Percentiles rank a stretch among this genome's conserved stretches.
These are phyloP conservation scores for Anticlea derivata DNA, from an alignment of 2,888 invertebrate genomes.

Conservation along the genomic window DNA sequence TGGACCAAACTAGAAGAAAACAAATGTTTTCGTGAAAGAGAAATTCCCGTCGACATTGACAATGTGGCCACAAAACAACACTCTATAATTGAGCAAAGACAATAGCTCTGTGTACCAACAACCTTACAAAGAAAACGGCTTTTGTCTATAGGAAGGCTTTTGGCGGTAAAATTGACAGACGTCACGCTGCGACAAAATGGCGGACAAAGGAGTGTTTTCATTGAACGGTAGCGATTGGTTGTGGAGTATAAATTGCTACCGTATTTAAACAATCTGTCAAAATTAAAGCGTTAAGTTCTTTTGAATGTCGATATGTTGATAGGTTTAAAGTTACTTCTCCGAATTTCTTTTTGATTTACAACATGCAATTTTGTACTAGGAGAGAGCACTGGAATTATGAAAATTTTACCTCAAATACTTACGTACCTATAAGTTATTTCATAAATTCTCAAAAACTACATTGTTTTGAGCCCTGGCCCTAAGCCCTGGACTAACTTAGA, in stretches of 20 bases:
- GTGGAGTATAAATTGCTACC: conserved; percentile 63
- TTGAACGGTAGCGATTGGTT: conserved; percentile 30
- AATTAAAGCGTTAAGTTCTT: conserved; percentile 62
- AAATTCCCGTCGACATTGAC: conserved; percentile 57
- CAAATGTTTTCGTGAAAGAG: conserved; percentile 61
- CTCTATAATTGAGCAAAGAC: conserved; percentile 80
- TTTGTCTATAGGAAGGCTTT: conserved; percentile 52
- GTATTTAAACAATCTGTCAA: conserved; percentile 58
- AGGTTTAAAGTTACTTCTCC: conserved; percentile 1
- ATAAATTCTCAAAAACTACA: too few species aligned
- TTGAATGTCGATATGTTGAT: conserved; percentile 26
- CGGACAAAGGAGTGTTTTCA: conserved; percentile 41
- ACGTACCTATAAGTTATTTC: too few species aligned
- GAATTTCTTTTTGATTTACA: conserved; percentile 19
- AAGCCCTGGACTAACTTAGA: too few species aligned
- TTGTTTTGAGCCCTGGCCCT: too few species aligned
- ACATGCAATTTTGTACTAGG: too few species aligned
- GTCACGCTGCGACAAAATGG: conserved; percentile 64
- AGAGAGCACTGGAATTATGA: too few species aligned
- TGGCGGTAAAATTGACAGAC: conserved; percentile 70
- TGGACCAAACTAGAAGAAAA: conserved; percentile 34
- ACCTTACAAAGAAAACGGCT: conserved; percentile 50
- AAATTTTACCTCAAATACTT: too few species aligned
- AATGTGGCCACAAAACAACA: conserved; percentile 62
- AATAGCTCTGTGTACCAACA: conserved; percentile 65